Conservation (phyloP, 1,140 invertebrate species). For the Micrasema minimum region DNA sequence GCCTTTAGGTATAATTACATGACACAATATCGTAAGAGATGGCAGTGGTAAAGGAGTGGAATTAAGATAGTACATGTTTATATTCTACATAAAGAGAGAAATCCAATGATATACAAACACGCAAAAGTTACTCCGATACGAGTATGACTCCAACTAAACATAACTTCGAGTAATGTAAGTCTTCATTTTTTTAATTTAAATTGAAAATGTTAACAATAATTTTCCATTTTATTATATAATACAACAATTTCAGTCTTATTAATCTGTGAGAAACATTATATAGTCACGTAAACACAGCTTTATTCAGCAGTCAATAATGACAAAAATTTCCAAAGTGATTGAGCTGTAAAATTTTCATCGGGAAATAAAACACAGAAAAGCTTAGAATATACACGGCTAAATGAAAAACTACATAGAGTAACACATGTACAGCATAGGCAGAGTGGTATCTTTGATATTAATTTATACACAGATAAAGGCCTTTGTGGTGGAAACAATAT, state of each 20-base stretch:
- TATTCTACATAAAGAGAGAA: too few species aligned
- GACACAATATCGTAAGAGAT: constrained; percentile 28
- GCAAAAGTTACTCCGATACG: constrained; percentile 11
- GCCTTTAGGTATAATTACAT: constrained; percentile 24
- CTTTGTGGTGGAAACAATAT: constrained; percentile 42
- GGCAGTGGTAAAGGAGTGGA: too few species aligned
- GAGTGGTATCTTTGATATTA: constrained; percentile 51
- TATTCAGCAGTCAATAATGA: constrained; percentile 48
- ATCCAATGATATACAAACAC: too few species aligned
- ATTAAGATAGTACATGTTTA: too few species aligned
- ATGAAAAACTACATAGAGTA: constrained; percentile 42
- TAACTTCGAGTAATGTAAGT: constrained; percentile 38
- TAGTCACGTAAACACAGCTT: constrained; percentile 49
- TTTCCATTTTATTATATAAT: constrained; percentile 49
- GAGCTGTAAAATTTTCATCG: constrained; percentile 32
- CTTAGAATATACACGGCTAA: constrained; percentile 39
- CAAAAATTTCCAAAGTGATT: constrained; percentile 38
- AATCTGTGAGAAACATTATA: constrained; percentile 51
- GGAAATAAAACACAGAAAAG: constrained; percentile 40
- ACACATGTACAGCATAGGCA: constrained; percentile 50
- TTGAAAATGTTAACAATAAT: constrained; percentile 44
- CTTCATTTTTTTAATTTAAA: constrained; percentile 49
- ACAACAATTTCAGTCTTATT: constrained; percentile 53
- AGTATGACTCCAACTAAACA: constrained; percentile 36
- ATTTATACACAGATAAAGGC: constrained; percentile 49